Percentiles rank a stretch among this genome's conserved stretches.
Evolutionary conservation across 2,113 vertebrate species (phyloP).

Genomic region (Felis chaus): DNA sequence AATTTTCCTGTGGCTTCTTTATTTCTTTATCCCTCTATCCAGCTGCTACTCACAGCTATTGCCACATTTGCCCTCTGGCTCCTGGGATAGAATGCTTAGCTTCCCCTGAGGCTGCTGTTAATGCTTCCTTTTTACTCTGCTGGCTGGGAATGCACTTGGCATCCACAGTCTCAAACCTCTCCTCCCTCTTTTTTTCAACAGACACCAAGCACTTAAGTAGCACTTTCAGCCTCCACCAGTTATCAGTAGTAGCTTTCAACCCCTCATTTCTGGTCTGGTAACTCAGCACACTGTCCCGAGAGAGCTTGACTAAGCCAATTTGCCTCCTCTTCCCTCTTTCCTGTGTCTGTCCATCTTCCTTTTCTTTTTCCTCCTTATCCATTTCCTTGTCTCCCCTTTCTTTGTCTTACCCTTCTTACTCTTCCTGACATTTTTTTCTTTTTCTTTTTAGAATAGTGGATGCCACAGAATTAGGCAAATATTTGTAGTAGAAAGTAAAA

Average conservation of each 20-base stretch:
- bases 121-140: constrained; percentile 77
- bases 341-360: constrained; percentile 61
- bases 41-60: constrained; percentile 66
- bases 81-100: constrained; percentile 6
- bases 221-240: constrained; percentile 74
- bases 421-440: not conserved
- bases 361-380: constrained; percentile 65
- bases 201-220: constrained; percentile 68
- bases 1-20: constrained; percentile 71
- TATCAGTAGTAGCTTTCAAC: constrained; percentile 79
- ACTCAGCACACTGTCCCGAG: constrained; percentile 66
- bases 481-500: constrained; percentile 39
- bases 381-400: constrained; percentile 37
- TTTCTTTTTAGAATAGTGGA: not conserved
- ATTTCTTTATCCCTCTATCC: constrained; percentile 67
- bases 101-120: constrained; percentile 72
- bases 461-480: constrained; percentile 3
- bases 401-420: constrained; percentile 27
- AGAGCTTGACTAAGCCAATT: constrained; percentile 73
- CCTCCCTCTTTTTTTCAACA: constrained; percentile 62
- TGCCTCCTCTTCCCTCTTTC: constrained; percentile 51
- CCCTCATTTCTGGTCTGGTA: constrained; percentile 76
- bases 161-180: constrained; percentile 53
- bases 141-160: constrained; percentile 68
- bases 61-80: constrained; percentile 76